Percentiles rank a stretch among this genome's conserved stretches.
phyloP scores from a whole-genome alignment of 2,888 invertebrate genomes.

The Hirtodrosophila histrioides region DNA sequence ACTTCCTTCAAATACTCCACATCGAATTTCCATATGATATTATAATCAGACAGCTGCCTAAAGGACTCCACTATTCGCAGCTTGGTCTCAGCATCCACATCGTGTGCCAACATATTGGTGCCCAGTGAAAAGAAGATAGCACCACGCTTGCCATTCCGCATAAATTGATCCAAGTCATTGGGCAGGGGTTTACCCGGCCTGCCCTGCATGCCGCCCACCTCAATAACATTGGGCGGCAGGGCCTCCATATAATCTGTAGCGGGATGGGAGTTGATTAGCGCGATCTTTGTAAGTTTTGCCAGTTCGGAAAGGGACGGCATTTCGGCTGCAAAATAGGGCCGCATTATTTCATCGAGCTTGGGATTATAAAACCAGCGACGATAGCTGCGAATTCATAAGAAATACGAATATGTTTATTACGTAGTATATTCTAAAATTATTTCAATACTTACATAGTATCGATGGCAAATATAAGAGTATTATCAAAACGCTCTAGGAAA shows the following conservation, averaged over 20 bases:
- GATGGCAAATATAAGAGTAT: conserved; percentile 53
- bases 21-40: conserved; percentile 82
- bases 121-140: conserved; percentile 79
- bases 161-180: conserved; percentile 68
- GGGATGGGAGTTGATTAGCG: conserved; percentile 77
- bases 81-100: conserved; percentile 43
- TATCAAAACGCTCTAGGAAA: conserved; percentile 63
- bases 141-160: conserved; percentile 69
- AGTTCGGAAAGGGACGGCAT: conserved; percentile 55
- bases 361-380: conserved; percentile 49
- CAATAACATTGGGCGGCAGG: conserved; percentile 77
- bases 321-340: conserved; percentile 41
- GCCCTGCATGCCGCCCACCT: conserved; percentile 82
- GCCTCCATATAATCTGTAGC: conserved; percentile 71
- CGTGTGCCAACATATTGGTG: conserved; percentile 58
- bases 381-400: conserved; percentile 36
- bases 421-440: background rate
- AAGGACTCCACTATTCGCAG: conserved; percentile 70
- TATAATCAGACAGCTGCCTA: conserved; percentile 72
- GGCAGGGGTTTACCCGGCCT: conserved; percentile 62
- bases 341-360: conserved; percentile 52
- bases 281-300: conserved; percentile 56
- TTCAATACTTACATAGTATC: conserved; percentile 54
- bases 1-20: conserved; percentile 52
- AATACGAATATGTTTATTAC: background rate